Conservation (phyloP, 1,140 invertebrate genomes). For the Temnothorax nylanderi region DNA sequence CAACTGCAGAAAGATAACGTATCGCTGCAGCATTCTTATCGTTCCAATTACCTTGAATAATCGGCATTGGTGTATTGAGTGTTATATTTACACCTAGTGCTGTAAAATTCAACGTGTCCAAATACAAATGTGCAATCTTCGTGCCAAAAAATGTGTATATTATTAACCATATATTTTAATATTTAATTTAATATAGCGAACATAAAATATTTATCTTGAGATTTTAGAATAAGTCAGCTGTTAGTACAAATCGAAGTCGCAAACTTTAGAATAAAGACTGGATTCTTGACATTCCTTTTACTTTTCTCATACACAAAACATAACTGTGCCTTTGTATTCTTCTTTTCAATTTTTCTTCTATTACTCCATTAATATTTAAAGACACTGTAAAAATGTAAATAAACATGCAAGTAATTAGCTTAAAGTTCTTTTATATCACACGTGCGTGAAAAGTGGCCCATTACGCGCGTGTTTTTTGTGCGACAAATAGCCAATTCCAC, state of each 20-base stretch:
- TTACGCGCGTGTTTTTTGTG: too few species aligned
- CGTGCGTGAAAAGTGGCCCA: too few species aligned
- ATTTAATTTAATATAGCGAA: not conserved
- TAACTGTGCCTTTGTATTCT: not conserved
- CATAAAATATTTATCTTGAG: not conserved
- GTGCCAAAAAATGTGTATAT: not conserved
- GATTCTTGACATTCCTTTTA: not conserved
- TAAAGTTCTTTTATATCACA: not conserved
- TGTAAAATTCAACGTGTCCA: not conserved
- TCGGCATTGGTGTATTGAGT: not conserved
- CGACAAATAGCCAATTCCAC: too few species aligned
- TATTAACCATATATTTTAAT: not conserved
- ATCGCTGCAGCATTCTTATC: not conserved
- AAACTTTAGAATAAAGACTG: not conserved
- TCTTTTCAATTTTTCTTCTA: not conserved
- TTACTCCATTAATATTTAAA: not conserved
- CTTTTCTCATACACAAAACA: not conserved
- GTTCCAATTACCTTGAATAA: not conserved
- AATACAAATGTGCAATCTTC: not conserved
- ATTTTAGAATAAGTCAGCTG: not conserved
- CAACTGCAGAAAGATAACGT: not conserved
- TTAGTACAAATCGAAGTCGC: not conserved
- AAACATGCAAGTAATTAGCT: not conserved
- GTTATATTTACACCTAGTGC: not conserved
- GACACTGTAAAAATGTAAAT: not conserved